Percentiles rank a stretch among this genome's conserved stretches.
These are phyloP conservation scores for Smutsia gigantea DNA, from an alignment of 2,797 vertebrate species.

Conservation along the genomic window DNA sequence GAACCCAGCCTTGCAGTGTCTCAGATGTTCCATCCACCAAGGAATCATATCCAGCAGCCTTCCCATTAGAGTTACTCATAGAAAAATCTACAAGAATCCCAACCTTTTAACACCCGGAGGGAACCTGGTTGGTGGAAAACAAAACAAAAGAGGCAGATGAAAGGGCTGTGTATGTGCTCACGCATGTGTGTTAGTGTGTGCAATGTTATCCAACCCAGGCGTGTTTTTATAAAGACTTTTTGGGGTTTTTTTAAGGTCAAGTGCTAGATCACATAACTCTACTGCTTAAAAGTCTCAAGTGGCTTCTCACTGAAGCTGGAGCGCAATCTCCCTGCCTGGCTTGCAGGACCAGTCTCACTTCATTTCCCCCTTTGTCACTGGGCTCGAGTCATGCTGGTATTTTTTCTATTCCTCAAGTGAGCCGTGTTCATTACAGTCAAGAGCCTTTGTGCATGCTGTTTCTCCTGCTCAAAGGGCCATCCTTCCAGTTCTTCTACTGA, in stretches of 20 bases:
- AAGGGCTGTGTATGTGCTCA: accelerated
- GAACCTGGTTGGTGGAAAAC: neutral
- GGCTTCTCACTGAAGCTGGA: neutral
- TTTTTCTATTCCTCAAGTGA: neutral
- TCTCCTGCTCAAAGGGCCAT: neutral
- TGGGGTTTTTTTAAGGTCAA: neutral
- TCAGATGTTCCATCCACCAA: neutral
- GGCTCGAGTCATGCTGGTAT: neutral
- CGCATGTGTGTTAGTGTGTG: neutral
- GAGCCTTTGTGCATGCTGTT: neutral
- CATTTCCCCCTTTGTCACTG: neutral
- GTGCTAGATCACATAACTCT: neutral
- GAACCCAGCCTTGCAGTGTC: neutral
- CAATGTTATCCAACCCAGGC: neutral
- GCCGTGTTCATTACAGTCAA: neutral
- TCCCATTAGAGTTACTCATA: neutral
- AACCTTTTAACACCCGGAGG: neutral
- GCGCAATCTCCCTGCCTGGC: neutral
- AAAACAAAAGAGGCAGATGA: neutral
- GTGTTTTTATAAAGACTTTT: neutral
- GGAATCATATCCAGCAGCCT: neutral
- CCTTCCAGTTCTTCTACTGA: neutral
- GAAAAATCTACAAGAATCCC: neutral
- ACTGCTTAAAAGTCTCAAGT: neutral
- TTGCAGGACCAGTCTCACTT: neutral